Percentiles rank a stretch among this genome's conserved stretches.
Conservation (phyloP, 2,113 vertebrate genomes). For the Entomyzon cyanotis region DNA sequence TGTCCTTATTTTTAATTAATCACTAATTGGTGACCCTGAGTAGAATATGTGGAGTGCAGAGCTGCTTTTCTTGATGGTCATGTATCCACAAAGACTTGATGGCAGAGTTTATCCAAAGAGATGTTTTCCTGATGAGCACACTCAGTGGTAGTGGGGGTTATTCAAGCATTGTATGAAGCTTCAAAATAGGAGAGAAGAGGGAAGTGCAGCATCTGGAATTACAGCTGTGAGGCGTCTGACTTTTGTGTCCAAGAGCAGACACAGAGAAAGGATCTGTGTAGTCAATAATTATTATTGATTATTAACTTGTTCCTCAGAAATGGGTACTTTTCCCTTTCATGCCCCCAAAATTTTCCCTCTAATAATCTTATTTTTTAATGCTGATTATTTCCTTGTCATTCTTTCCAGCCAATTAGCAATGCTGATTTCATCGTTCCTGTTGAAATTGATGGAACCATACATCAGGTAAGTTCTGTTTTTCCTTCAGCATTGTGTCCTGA, state of each 20-base stretch:
- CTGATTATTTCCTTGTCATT: slow-evolving; percentile 45
- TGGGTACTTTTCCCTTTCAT: neutral
- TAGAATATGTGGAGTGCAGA: neutral
- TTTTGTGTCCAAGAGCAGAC: neutral
- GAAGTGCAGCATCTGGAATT: neutral
- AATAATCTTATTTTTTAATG: neutral
- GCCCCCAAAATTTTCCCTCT: neutral
- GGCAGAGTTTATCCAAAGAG: neutral
- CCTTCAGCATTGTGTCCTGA: neutral
- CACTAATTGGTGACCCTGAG: neutral
- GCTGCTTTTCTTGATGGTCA: neutral
- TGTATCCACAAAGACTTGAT: neutral
- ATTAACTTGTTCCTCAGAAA: neutral
- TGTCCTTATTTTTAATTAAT: neutral
- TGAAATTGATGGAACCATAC: slow-evolving; percentile 98
- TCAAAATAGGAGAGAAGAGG: neutral
- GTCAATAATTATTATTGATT: neutral
- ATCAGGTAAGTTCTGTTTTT: slow-evolving; percentile 83
- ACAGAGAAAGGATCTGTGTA: neutral
- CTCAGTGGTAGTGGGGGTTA: neutral
- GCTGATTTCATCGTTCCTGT: slow-evolving; percentile 99
- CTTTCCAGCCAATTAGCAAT: slow-evolving; percentile 92
- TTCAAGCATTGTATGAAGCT: neutral
- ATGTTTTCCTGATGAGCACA: neutral
- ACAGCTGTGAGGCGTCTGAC: neutral